Evolutionary conservation across 2,888 invertebrate genomes (phyloP).

Genomic region (Adelphocoris suturalis): DNA sequence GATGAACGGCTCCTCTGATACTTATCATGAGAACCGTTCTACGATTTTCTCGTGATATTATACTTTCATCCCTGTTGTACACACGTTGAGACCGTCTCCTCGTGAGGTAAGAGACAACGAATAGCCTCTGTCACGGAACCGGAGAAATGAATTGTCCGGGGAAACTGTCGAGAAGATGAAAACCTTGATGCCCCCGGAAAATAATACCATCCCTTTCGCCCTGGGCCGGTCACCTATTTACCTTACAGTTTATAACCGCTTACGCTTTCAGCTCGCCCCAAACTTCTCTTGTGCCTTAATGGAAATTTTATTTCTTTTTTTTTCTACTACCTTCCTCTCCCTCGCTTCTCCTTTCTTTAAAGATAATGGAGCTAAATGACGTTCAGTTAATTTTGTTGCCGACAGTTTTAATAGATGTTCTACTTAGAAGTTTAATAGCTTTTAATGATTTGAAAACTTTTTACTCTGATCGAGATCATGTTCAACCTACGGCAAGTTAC

Average conservation of each 20-base stretch:
- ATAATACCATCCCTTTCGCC: not conserved
- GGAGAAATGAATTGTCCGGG: slow-evolving; percentile 12
- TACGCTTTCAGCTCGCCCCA: not conserved
- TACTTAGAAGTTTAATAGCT: not conserved
- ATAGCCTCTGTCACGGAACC: slow-evolving; percentile 10
- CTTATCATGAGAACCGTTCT: too few relatives aligned
- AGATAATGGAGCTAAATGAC: not conserved
- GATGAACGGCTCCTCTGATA: too few relatives aligned
- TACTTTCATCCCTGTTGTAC: not conserved
- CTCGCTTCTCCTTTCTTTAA: not conserved
- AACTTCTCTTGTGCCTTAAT: not conserved
- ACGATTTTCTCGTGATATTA: not conserved
- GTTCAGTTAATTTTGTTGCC: not conserved
- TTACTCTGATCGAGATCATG: too few relatives aligned
- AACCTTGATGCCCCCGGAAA: not conserved
- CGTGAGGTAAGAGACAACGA: not conserved
- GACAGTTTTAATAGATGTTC: not conserved
- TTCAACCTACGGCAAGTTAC: too few relatives aligned
- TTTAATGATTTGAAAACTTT: too few relatives aligned
- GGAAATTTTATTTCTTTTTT: not conserved
- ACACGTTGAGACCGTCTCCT: slow-evolving; percentile 8
- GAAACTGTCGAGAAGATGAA: not conserved
- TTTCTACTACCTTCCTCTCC: not conserved
- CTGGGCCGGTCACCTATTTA: not conserved
- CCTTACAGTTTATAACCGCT: not conserved